phyloP scores from a whole-genome alignment of 2,888 invertebrate genomes.

The Yponomeuta evonymella region DNA sequence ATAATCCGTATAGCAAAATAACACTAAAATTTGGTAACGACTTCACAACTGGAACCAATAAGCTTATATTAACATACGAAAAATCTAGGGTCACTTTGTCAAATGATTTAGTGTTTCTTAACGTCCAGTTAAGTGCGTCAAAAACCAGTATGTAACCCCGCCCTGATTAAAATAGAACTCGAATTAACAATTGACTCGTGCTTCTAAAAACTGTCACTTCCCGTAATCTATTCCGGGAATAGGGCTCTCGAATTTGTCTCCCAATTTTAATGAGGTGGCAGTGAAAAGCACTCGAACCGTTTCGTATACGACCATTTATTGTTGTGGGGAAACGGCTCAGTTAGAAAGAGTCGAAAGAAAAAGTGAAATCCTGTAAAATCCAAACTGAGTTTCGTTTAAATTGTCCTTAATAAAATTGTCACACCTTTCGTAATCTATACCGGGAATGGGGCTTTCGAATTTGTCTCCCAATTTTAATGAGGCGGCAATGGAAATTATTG shows the following conservation, averaged over 20 bases:
- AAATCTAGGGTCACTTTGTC: too few relatives aligned
- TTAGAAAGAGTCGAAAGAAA: too few relatives aligned
- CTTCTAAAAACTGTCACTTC: neutral
- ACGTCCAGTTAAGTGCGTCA: too few relatives aligned
- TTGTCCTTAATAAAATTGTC: neutral
- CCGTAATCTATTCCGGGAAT: neutral
- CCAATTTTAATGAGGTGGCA: conserved; percentile 40
- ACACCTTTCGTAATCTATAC: neutral
- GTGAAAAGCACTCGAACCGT: conserved; percentile 39
- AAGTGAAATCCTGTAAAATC: too few relatives aligned
- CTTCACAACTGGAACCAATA: too few relatives aligned
- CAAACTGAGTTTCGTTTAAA: too few relatives aligned
- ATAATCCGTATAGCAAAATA: too few relatives aligned
- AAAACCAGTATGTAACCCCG: too few relatives aligned
- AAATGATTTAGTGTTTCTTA: too few relatives aligned
- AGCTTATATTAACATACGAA: too few relatives aligned
- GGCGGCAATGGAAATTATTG: conserved; percentile 37
- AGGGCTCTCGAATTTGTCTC: conserved; percentile 31
- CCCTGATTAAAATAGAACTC: neutral
- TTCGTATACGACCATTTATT: conserved; percentile 1
- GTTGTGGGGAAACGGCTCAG: too few relatives aligned
- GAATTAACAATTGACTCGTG: neutral
- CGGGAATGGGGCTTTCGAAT: conserved; percentile 21
- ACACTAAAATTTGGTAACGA: too few relatives aligned
- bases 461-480: conserved; percentile 44